A percentile compares a stretch with the other conserved stretches of the same genome.
Evolutionary conservation across 2,888 invertebrate genomes (phyloP).

Genomic region (Napeogenes inachia): DNA sequence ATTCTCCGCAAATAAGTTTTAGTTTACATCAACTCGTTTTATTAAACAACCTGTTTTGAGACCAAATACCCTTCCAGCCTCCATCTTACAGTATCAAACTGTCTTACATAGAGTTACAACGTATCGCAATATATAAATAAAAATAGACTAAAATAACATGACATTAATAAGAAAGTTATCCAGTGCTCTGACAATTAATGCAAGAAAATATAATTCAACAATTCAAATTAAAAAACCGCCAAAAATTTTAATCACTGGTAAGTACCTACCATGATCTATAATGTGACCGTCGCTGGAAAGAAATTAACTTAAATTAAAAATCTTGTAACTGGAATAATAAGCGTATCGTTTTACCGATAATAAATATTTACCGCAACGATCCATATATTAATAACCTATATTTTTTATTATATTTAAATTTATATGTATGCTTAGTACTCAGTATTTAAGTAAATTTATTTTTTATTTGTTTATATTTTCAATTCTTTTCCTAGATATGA

Average conservation of each 20-base stretch:
- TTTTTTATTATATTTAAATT: no score
- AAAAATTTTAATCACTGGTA: slow-evolving; percentile 78
- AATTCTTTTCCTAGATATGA: no score
- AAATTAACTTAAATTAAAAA: no score
- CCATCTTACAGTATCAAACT: background rate
- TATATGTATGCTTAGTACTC: no score
- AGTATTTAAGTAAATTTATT: no score
- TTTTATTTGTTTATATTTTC: no score
- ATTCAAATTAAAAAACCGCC: slow-evolving; percentile 55
- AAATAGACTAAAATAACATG: slow-evolving; percentile 28
- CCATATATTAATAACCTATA: no score
- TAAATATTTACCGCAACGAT: no score
- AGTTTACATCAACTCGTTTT: slow-evolving; percentile 30
- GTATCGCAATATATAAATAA: slow-evolving; percentile 34
- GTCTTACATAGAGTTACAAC: slow-evolving; percentile 42
- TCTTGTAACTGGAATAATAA: no score
- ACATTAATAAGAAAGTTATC: slow-evolving; percentile 55
- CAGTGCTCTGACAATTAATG: slow-evolving; percentile 39
- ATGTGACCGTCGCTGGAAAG: no score
- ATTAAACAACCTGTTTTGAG: slow-evolving; percentile 24
- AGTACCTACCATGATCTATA: slow-evolving; percentile 35
- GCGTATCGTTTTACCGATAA: no score
- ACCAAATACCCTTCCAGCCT: slow-evolving; percentile 16
- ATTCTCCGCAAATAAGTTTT: slow-evolving; percentile 35
- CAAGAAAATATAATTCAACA: slow-evolving; percentile 52